Conservation (phyloP, 2,888 invertebrate species). For the Prenolepis imparis region DNA sequence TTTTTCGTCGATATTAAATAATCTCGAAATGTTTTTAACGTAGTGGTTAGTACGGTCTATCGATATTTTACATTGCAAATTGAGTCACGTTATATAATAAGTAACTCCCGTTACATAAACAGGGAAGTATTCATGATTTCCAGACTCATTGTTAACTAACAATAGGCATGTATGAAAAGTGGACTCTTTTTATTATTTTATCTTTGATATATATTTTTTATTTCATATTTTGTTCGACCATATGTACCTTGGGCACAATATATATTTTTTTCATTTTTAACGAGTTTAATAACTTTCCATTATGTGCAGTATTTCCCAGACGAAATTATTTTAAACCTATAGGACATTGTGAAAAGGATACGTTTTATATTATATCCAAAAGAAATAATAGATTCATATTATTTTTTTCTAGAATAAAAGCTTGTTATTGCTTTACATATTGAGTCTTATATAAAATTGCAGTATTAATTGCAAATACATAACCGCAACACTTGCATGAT, state of each 20-base stretch:
- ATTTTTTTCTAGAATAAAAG: not conserved
- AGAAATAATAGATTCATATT: not conserved
- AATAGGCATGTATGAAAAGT: not conserved
- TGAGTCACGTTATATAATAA: slow-evolving; percentile 1
- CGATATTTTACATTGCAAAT: not conserved
- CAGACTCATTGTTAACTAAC: not conserved
- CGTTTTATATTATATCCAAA: not conserved
- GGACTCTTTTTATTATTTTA: not conserved
- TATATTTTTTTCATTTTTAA: not conserved
- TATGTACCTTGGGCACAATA: not conserved
- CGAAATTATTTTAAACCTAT: not conserved
- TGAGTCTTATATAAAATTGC: not conserved
- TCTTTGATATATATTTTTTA: not conserved
- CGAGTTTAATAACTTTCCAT: not conserved
- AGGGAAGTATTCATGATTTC: not conserved
- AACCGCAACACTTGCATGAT: not conserved
- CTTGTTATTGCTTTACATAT: not conserved
- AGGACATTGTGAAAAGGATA: not conserved
- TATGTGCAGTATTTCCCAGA: not conserved
- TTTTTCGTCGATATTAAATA: not conserved
- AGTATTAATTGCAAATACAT: not conserved
- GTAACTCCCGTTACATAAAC: slow-evolving; percentile 3
- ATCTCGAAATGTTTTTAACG: not conserved
- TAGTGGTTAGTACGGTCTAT: not conserved
- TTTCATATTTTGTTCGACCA: not conserved